Evolutionary conservation across 2,113 vertebrate species (phyloP).

Genomic region (Chionis minor): DNA sequence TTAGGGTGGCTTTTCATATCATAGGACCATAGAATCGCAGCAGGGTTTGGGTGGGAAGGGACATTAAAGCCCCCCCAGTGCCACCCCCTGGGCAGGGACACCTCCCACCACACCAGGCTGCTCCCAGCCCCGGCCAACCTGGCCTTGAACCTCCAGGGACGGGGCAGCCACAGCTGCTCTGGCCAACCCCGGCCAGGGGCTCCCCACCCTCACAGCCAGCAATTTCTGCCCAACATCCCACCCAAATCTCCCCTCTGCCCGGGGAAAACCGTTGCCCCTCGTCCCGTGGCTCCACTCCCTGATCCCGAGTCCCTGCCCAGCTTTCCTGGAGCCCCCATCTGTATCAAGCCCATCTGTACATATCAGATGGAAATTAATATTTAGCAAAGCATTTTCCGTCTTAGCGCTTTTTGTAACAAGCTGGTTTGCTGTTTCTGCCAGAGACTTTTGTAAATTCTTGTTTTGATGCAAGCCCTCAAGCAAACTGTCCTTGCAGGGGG

Average conservation of each 20-base stretch:
- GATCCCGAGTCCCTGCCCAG: neutral
- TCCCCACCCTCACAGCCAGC: neutral
- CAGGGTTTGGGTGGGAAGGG: neutral
- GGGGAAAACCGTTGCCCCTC: neutral
- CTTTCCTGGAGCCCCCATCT: neutral
- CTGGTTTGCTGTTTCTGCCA: neutral
- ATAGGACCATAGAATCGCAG: neutral
- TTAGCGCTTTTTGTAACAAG: neutral
- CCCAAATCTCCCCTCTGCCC: fast-evolving
- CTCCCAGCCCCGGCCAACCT: neutral
- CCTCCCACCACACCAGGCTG: neutral
- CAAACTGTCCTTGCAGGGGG: neutral
- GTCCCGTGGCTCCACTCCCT: neutral
- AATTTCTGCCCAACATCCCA: neutral
- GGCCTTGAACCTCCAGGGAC: neutral
- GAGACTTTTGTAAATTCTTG: neutral
- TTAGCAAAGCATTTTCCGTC: neutral
- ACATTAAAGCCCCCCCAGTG: neutral
- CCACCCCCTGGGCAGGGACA: neutral
- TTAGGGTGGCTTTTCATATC: neutral
- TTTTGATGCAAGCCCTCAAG: neutral
- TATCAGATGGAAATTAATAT: neutral
- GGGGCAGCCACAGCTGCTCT: neutral
- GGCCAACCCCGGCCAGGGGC: neutral
- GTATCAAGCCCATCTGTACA: neutral